Evolutionary conservation across 2,797 vertebrate species (phyloP), one percentile per base, ranked within the genome.

Genomic region (Arctocebus calabarensis): DNA sequence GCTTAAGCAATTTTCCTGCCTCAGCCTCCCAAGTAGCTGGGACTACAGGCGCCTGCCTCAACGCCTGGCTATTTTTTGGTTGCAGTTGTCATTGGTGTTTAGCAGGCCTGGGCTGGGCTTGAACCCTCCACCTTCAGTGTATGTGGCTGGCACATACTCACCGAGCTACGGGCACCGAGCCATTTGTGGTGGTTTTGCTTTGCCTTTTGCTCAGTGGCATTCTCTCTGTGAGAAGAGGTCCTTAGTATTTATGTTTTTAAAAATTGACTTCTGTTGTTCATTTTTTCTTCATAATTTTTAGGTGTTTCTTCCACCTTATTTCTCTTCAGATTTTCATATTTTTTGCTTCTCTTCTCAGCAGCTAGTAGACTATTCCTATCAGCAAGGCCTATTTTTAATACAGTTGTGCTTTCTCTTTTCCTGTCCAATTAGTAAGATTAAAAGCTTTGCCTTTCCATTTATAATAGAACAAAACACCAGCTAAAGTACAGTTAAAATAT

Each of bases 391-490:
- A 37, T 59, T 79, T 89, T 59, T 52, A 55, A 74, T 66, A 68
- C 27, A 61, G 16, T 74, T 59, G 14, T 86, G 40, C 9, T 40
- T 89, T 90, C 27, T 52, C 57, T 66, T 84, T 96, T 71, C 13
- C 11, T 22, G 1, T 48, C 32, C 12, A 48, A 16, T 84, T 82
- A 48, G 17, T 73, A 48, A 92, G 57, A 64, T 85, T 62, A 90
- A 88, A 91, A 95, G 27, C 32, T 25, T 90, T 87, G 22, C 43
- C n/a, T 90, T 95, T 32, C 11, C 43, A 19, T 84, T 94, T 43
- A n/a, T 52, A 68, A 37, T 92, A 89, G 73, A 84, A 90, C 8
- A 94, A 84, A 68, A 68, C 11, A 4, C 22, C 32, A 25, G 37
- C 25, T 84, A 79, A 84, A 17, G 20, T 27, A 7, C 14, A 5